Conservation (phyloP, 2,888 invertebrate species). For the Zelleria hepariella region DNA sequence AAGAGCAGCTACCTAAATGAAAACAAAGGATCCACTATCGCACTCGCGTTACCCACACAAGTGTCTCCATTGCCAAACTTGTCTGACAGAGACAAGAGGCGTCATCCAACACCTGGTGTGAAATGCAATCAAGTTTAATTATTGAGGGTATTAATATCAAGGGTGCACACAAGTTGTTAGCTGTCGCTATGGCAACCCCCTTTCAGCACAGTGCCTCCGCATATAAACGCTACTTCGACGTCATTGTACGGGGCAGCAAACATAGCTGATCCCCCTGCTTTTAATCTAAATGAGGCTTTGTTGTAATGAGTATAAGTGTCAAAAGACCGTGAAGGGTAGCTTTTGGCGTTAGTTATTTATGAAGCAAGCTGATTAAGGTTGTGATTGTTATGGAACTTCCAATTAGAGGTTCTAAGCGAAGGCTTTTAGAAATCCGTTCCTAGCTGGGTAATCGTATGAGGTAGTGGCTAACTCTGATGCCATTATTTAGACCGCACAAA, state of each 20-base stretch:
- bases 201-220: slow-evolving; percentile 49
- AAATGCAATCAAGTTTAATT: slow-evolving; percentile 72
- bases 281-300: neutral
- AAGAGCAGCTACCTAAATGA: neutral
- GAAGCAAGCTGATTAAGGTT: slow-evolving; percentile 59
- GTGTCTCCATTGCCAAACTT: neutral
- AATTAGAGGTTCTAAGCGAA: neutral
- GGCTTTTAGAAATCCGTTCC: neutral
- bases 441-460: no score
- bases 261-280: neutral
- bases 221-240: slow-evolving; percentile 11
- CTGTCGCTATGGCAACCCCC: slow-evolving; percentile 64
- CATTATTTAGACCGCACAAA: no score
- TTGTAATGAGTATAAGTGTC: neutral
- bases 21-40: neutral
- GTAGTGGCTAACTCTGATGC: no score
- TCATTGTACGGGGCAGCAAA: neutral
- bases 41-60: neutral
- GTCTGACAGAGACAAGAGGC: neutral
- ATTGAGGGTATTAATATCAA: slow-evolving; percentile 71
- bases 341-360: slow-evolving; percentile 50
- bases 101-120: slow-evolving; percentile 65
- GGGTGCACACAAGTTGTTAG: slow-evolving; percentile 58
- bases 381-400: slow-evolving; percentile 42
- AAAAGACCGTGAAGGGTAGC: neutral